Evolutionary conservation across 2,888 invertebrate genomes (phyloP).

Genomic region (Asteroscopus sphinx): DNA sequence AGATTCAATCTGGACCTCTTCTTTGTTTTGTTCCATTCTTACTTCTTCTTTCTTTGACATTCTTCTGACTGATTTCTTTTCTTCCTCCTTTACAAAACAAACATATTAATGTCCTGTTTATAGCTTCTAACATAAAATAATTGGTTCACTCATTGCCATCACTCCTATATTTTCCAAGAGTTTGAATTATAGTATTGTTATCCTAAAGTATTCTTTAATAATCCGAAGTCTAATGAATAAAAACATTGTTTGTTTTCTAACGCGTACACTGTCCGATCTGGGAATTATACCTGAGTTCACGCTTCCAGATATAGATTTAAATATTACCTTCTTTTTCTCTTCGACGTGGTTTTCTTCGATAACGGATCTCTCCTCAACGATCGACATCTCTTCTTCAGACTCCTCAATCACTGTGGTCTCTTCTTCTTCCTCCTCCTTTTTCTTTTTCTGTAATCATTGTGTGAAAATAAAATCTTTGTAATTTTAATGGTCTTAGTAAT

Average conservation of each 20-base stretch:
- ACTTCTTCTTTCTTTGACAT: conserved; percentile 81
- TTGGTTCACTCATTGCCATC: too few species aligned
- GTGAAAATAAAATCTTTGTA: not conserved
- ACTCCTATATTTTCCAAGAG: too few species aligned
- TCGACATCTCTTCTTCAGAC: conserved; percentile 87
- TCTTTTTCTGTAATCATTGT: conserved; percentile 81
- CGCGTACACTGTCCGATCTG: too few species aligned
- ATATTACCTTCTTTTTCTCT: conserved; percentile 78
- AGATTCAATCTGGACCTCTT: conserved; percentile 71
- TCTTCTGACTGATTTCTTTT: conserved; percentile 78
- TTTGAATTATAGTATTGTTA: too few species aligned
- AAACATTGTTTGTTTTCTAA: too few species aligned
- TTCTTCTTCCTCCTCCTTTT: conserved; percentile 83
- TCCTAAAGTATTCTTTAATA: too few species aligned
- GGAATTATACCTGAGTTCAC: too few species aligned
- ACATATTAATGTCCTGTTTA: not conserved
- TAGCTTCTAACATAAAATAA: not conserved
- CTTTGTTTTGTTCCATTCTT: conserved; percentile 67
- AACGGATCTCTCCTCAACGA: conserved; percentile 84
- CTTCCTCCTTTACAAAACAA: conserved; percentile 66
- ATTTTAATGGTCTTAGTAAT: not conserved
- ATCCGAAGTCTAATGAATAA: too few species aligned
- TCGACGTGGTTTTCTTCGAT: conserved; percentile 88
- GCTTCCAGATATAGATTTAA: too few species aligned
- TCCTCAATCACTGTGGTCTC: conserved; percentile 85